Evolutionary conservation across 2,888 invertebrate genomes (phyloP), one percentile per base, ranked within the genome.

Genomic region (Gymnoscelis rufifasciata): DNA sequence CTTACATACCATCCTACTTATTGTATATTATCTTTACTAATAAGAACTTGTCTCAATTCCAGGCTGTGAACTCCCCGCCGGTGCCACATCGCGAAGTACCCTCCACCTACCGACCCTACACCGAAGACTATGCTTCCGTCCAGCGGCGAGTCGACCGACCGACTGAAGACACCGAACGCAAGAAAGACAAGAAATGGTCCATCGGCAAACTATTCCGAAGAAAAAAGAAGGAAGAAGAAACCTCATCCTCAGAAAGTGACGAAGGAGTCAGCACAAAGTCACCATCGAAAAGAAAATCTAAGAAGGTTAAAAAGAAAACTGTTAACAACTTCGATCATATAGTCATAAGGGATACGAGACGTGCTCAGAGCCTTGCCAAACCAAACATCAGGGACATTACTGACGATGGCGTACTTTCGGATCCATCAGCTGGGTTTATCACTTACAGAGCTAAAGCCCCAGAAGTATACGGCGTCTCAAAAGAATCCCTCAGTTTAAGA

Each of bases 181-280:
- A 89, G 54, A 90, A 90, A 64, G 92, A 92, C 62, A 93, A 92
- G 60, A 94, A 94, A 76, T 95, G 95, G 95, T 93, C 94, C 6
- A 90, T 95, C 31, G 94, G 95, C 5, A 93, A 93, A 62, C 89
- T 95, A 2, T 93, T 95, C 68, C 90, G 93, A 53, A 90, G 93
- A 68, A 93, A 93, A 78, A 94, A 94, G 75, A 92, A 92, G 56
- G 91, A 91, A 50, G 90, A 90, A 33, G 91, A 91, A 56, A 90
- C 87, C 36, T 87, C 89, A 43, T 91, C 90, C 43, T 89, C 90
- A 10, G 90, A 90, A 57, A 83, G 72, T 47, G 88, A 83, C 23
- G 88, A 83, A 60, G 84, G 83, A 30, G 77, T 79, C 55, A 83
- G 78, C 56, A 78, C 80, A 15, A 76, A 78, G 33, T 82, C 83